A percentile compares a stretch with the other conserved stretches of the same genome.
phyloP scores from a whole-genome alignment of 2,113 vertebrate genomes.

The Crocuta crocuta region DNA sequence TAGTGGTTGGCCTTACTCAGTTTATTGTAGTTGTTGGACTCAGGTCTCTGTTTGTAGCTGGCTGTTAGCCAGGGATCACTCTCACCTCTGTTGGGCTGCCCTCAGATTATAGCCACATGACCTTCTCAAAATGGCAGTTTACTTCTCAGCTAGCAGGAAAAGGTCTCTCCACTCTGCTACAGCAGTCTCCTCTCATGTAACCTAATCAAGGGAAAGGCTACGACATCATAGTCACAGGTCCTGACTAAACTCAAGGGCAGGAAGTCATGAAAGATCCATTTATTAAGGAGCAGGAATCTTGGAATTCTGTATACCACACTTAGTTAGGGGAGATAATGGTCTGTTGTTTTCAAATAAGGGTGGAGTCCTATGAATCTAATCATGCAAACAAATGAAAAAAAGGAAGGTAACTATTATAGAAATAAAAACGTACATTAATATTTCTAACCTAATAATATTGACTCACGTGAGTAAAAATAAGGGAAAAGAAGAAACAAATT shows the following conservation, averaged over 20 bases:
- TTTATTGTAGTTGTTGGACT: background rate
- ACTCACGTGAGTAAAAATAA: background rate
- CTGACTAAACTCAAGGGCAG: background rate
- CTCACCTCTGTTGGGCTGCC: background rate
- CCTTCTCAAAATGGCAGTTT: background rate
- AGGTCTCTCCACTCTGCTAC: background rate
- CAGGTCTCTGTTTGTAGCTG: background rate
- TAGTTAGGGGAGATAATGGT: background rate
- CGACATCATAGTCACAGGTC: background rate
- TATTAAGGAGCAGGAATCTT: background rate
- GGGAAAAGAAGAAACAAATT: background rate
- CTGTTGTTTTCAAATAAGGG: background rate
- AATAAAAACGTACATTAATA: background rate
- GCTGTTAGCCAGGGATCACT: background rate
- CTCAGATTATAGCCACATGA: background rate
- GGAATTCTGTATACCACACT: background rate
- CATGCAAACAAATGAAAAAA: background rate
- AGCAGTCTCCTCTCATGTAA: background rate
- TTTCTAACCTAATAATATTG: background rate
- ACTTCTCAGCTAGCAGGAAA: background rate
- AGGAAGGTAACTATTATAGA: background rate
- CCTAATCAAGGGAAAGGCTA: background rate
- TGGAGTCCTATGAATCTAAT: background rate
- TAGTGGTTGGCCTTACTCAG: background rate
- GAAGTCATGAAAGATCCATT: background rate